phyloP scores from a whole-genome alignment of 2,113 vertebrate genomes.

The Piprites chloris region DNA sequence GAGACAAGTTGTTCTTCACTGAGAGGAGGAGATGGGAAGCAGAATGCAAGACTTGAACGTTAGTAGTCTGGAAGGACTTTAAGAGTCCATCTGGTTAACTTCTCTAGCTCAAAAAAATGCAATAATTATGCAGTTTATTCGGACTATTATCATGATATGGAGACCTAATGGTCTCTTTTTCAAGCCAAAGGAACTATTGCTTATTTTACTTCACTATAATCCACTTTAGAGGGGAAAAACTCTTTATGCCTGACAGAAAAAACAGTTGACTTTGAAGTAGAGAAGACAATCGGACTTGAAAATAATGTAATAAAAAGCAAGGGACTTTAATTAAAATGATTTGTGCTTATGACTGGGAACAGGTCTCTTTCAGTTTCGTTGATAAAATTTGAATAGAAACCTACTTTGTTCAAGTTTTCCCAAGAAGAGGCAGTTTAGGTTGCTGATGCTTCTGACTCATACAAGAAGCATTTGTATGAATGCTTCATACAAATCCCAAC shows the following conservation, averaged over 20 bases:
- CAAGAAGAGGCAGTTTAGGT: not conserved
- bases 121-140: not conserved
- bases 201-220: not conserved
- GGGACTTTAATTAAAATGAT: not conserved
- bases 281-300: not conserved
- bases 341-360: not conserved
- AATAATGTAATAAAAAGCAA: not conserved
- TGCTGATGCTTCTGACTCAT: not conserved
- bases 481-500: not conserved
- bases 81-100: not conserved
- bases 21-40: not conserved
- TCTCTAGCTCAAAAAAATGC: not conserved
- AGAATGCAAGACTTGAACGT: not conserved
- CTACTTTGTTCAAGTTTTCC: not conserved
- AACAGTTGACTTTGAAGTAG: not conserved
- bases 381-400: not conserved
- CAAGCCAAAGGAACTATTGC: not conserved
- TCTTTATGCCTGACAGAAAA: not conserved
- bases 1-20: not conserved
- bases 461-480: not conserved
- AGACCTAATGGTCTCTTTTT: not conserved
- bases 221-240: not conserved
- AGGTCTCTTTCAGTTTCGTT: not conserved
- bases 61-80: not conserved
- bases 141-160: not conserved